Conservation (phyloP, 2,113 vertebrate species). For the Himantopus leucocephalus region DNA sequence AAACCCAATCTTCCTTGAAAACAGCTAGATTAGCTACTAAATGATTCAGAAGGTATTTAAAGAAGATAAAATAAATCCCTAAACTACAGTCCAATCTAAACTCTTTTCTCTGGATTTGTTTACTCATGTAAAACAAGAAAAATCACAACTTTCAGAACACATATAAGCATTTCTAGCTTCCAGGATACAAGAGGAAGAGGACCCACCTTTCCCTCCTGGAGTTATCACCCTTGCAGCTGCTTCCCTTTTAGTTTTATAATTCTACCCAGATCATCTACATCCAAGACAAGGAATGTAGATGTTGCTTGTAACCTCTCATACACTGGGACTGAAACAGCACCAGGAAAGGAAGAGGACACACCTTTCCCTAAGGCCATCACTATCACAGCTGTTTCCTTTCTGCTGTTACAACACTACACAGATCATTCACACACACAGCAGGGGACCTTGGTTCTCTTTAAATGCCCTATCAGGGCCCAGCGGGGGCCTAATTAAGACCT, state of each 20-base stretch:
- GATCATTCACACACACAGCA: background rate
- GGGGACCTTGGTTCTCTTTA: background rate
- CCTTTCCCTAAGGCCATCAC: constrained; percentile 27
- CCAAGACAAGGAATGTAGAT: background rate
- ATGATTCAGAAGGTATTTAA: background rate
- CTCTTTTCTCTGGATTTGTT: background rate
- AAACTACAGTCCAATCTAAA: background rate
- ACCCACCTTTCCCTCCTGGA: background rate
- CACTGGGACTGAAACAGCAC: background rate
- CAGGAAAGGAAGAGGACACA: constrained; percentile 36
- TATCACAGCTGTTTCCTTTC: constrained; percentile 36
- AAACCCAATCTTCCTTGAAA: background rate
- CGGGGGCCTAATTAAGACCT: background rate
- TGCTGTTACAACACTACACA: background rate
- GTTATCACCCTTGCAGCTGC: constrained; percentile 38
- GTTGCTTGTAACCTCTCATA: background rate
- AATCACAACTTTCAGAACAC: background rate
- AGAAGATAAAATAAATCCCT: background rate
- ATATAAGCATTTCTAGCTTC: background rate
- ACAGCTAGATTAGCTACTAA: background rate
- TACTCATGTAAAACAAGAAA: background rate
- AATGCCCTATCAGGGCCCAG: background rate
- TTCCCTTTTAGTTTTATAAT: constrained; percentile 30
- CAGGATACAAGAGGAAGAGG: background rate
- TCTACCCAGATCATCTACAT: background rate